phyloP scores from a whole-genome alignment of 2,113 vertebrate species.

The Turdus rufiventris region DNA sequence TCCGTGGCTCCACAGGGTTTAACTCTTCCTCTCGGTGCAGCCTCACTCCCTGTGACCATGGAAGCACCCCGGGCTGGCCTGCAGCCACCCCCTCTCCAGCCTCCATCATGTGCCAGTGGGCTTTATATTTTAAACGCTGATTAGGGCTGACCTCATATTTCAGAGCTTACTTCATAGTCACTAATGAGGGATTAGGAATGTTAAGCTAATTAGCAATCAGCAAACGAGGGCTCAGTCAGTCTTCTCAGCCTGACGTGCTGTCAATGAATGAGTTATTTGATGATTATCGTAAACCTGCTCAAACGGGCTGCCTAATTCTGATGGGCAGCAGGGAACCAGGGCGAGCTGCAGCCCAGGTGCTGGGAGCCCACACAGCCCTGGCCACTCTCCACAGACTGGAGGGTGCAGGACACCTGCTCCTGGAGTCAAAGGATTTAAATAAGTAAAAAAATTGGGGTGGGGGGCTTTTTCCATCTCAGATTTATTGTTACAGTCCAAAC shows the following conservation, averaged over 20 bases:
- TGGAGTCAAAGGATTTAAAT: not conserved
- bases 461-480: not conserved
- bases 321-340: not conserved
- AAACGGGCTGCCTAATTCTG: not conserved
- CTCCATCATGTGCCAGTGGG: conserved; percentile 13
- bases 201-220: conserved; percentile 64
- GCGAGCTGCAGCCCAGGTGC: not conserved
- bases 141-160: conserved; percentile 61
- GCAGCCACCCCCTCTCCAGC: not conserved
- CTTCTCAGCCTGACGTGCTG: conserved; percentile 5
- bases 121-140: conserved; percentile 36
- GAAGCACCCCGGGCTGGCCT: not conserved
- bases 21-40: not conserved
- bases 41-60: not conserved
- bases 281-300: conserved; percentile 5
- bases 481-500: not conserved
- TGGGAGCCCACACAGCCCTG: not conserved
- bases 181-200: conserved; percentile 66
- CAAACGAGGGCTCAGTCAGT: conserved; percentile 37
- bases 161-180: conserved; percentile 52
- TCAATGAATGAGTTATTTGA: conserved; percentile 15
- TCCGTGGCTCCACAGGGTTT: accelerated
- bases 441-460: not conserved
- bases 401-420: not conserved
- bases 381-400: not conserved